phyloP scores from a whole-genome alignment of 2,797 vertebrate genomes.

The Arremon brunneinucha region DNA sequence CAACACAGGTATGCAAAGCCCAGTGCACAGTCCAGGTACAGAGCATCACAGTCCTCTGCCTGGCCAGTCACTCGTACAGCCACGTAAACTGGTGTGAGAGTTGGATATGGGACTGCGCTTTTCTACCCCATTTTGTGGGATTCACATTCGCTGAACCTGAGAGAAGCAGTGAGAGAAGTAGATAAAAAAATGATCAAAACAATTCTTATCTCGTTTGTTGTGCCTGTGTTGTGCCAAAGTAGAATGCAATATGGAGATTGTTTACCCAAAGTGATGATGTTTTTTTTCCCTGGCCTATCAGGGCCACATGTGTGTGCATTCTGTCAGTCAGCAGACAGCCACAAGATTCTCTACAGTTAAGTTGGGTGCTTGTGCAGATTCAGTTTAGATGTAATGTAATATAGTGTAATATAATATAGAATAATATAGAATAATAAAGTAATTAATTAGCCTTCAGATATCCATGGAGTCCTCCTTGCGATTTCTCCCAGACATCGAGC shows the following conservation, averaged over 20 bases:
- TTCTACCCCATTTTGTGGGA: background rate
- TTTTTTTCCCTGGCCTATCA: background rate
- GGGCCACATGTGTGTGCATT: accelerated
- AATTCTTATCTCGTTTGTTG: background rate
- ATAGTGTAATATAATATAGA: background rate
- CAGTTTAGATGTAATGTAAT: background rate
- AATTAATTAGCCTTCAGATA: background rate
- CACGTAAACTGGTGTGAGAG: background rate
- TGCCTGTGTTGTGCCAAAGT: background rate
- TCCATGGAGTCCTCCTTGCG: background rate
- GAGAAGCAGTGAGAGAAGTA: background rate
- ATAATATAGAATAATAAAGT: background rate
- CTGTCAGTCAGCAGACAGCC: background rate
- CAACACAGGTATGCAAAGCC: background rate
- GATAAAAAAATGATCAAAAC: background rate
- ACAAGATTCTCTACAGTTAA: background rate
- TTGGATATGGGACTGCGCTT: background rate
- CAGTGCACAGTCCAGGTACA: background rate
- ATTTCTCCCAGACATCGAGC: accelerated
- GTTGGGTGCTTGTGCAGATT: background rate
- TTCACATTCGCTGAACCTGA: background rate
- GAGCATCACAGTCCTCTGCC: background rate
- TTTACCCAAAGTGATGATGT: background rate
- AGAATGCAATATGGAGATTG: background rate
- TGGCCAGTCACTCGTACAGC: background rate